These are phyloP conservation scores for Hemiscyllium ocellatum DNA, from an alignment of 2,113 vertebrate genomes.

Conservation along the genomic window DNA sequence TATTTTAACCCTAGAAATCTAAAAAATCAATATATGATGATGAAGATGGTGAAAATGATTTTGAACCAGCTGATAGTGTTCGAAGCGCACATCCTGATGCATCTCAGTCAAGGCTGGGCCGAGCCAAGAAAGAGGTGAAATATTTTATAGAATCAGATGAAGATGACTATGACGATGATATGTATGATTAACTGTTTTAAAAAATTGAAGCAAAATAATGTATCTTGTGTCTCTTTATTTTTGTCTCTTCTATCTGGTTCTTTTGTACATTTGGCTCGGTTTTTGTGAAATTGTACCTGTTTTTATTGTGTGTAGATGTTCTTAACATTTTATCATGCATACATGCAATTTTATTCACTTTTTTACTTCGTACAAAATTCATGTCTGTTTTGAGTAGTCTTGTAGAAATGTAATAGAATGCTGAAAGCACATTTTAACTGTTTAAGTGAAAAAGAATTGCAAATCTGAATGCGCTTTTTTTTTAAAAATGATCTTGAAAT, in stretches of 20 bases:
- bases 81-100: slow-evolving; percentile 59
- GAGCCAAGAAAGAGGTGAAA: slow-evolving; percentile 87
- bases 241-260: slow-evolving; percentile 73
- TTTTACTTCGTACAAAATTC: slow-evolving; percentile 89
- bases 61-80: slow-evolving; percentile 56
- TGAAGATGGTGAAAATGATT: slow-evolving; percentile 65
- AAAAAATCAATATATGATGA: slow-evolving; percentile 72
- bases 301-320: slow-evolving; percentile 95
- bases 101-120: slow-evolving; percentile 70
- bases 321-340: slow-evolving; percentile 94
- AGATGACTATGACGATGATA: slow-evolving; percentile 78
- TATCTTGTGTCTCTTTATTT: slow-evolving; percentile 65
- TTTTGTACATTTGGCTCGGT: slow-evolving; percentile 94
- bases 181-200: slow-evolving; percentile 80
- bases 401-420: slow-evolving; percentile 87
- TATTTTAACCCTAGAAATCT: slow-evolving; percentile 60
- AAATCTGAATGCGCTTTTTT: slow-evolving; percentile 72
- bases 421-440: slow-evolving; percentile 90
- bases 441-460: slow-evolving; percentile 70
- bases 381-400: slow-evolving; percentile 88
- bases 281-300: slow-evolving; percentile 88
- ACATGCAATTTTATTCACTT: slow-evolving; percentile 87
- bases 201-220: slow-evolving; percentile 54
- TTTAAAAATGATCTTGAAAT: slow-evolving; percentile 87
- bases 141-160: slow-evolving; percentile 86